Percentiles rank a stretch among this genome's conserved stretches.
phyloP scores from a whole-genome alignment of 2,797 vertebrate genomes.

The Amblyopsis hoosieri region DNA sequence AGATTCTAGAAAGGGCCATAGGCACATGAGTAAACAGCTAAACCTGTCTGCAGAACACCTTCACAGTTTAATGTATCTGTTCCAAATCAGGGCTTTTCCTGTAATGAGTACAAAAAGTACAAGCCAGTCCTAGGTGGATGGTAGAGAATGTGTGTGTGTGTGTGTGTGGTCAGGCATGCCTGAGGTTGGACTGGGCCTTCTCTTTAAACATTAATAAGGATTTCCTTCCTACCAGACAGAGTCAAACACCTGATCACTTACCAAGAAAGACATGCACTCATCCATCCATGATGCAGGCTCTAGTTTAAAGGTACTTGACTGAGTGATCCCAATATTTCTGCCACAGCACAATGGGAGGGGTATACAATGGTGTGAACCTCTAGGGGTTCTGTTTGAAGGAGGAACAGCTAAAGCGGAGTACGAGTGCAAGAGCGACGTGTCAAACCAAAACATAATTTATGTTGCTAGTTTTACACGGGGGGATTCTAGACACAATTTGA shows the following conservation, averaged over 20 bases:
- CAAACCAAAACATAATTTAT: no score
- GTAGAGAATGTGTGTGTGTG: conserved; percentile 11
- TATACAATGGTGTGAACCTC: no score
- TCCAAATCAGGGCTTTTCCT: conserved; percentile 58
- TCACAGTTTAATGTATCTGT: conserved; percentile 57
- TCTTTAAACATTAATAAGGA: conserved; percentile 75
- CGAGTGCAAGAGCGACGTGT: no score
- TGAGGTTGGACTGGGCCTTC: conserved; percentile 74
- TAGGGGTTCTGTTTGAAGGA: no score
- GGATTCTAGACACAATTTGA: no score
- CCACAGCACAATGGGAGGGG: no score
- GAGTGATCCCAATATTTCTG: no score
- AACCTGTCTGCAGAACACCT: conserved; percentile 51
- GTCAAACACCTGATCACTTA: conserved; percentile 78
- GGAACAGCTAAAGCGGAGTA: no score
- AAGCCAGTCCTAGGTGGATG: conserved; percentile 44
- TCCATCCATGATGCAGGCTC: conserved; percentile 65
- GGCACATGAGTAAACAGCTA: conserved; percentile 6
- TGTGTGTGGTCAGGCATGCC: conserved; percentile 69
- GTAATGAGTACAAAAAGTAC: conserved; percentile 43
- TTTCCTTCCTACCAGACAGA: conserved; percentile 81
- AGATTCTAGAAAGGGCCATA: conserved; percentile 10
- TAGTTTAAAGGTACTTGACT: conserved; percentile 27
- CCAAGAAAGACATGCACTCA: conserved; percentile 70
- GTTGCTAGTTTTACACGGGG: no score